A percentile compares a stretch with the other conserved stretches of the same genome.
These are phyloP conservation scores for Liopterus haemorrhoidalis DNA, from an alignment of 2,888 invertebrate genomes.

Conservation along the genomic window DNA sequence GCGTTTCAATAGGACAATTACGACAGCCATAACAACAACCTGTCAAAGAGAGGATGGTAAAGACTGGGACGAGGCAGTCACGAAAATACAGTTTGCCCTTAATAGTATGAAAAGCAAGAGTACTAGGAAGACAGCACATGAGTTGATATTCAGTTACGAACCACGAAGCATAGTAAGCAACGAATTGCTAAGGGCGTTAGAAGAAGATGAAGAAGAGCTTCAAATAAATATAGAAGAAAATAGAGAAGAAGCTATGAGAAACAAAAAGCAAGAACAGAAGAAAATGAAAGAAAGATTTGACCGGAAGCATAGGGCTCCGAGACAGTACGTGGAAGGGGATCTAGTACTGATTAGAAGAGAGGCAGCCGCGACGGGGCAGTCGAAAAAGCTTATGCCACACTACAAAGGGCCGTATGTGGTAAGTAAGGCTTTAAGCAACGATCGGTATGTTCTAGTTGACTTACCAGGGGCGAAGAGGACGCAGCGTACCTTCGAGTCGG, in stretches of 20 bases:
- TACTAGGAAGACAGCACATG: constrained; percentile 29
- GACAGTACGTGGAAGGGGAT: constrained; percentile 6
- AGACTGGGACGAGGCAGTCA: constrained; percentile 36
- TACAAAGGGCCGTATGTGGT: constrained; percentile 16
- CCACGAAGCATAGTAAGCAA: constrained; percentile 15
- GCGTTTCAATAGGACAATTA: constrained; percentile 30
- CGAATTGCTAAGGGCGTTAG: constrained; percentile 7
- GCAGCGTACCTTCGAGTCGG: constrained; percentile 12
- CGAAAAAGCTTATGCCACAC: constrained; percentile 10
- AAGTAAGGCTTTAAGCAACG: constrained; percentile 8
- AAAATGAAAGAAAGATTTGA: constrained; percentile 11
- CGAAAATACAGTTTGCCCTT: constrained; percentile 24
- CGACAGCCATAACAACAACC: constrained; percentile 32
- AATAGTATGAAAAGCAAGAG: constrained; percentile 31
- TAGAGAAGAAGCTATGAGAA: background rate
- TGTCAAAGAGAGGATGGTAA: constrained; percentile 31
- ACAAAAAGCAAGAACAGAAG: background rate
- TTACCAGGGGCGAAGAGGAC: constrained; percentile 14
- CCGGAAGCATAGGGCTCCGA: constrained; percentile 4
- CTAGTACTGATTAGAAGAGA: constrained; percentile 13
- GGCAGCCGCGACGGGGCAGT: constrained; percentile 8
- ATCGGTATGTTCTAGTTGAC: constrained; percentile 16
- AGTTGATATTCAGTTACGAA: constrained; percentile 32
- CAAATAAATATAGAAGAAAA: background rate
- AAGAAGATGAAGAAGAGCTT: constrained; percentile 5